Base-by-base conservation (phyloP, 2,113 vertebrate genomes). In the Zootoca vivipara region DNA sequence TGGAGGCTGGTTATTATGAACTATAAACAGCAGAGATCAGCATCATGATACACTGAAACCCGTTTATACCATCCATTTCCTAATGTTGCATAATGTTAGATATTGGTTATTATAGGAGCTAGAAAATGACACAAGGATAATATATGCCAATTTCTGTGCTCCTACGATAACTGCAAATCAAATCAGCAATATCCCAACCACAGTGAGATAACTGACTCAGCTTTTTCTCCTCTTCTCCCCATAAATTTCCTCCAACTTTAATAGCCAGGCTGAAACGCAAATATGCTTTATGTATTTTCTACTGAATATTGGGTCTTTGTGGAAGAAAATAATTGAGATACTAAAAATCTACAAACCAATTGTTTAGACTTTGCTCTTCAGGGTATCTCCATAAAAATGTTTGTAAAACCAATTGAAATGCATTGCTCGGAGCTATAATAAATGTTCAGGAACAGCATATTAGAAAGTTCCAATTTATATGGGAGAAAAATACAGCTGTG, bases 401-500 rank as follows among this genome's bases (percentile, higher is more conserved):
- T 90, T 77, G 85, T 92, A 89, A 90, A 93, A 73, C 79, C 64
- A 86, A 33, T 65, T 89, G 90, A 80, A 94, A 90, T 35, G 69
- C 78, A 87, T 13, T 28, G 52, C 74, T 90, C 74, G 88, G 72
- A 77, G 75, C 88, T 89, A 8, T 1, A 28, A 83, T 70, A 69
- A 92, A 87, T 78, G 24, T 87, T 91, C 77, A 58, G 90, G 85
- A 86, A 88, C 88, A 93, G 87, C 58, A 6, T 84, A 90, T 90
- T 91, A 94, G 82, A 93, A 94, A 67, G 58, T 52, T 91, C 87
- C 92, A 94, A 89, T 90, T 90, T 91, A 86, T 46, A 58, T 85
- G 1, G 1, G 13, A 93, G 89, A 91, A 94, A 93, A 95, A 94
- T 78, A 69, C 33, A 82, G 92, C 92, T 94, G 89, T 90, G 89